phyloP scores from a whole-genome alignment of 2,888 invertebrate species.

The Xylota segnis region DNA sequence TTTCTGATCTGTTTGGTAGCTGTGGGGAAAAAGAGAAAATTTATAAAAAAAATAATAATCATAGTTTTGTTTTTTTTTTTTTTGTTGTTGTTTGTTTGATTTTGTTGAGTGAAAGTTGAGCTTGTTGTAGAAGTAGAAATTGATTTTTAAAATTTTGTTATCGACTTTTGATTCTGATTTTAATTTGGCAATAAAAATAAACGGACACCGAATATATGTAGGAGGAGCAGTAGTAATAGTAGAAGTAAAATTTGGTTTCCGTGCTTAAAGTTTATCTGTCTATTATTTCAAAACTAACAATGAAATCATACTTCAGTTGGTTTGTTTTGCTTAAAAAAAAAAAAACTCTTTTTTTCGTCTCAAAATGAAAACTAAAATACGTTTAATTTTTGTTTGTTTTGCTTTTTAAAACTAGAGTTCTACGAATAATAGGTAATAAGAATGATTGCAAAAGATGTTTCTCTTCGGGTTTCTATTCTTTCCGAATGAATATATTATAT shows the following conservation, averaged over 20 bases:
- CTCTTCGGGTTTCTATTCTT: conserved; percentile 57
- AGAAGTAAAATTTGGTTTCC: conserved; percentile 40
- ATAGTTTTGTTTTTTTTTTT: conserved; percentile 57
- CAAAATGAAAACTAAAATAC: conserved; percentile 20
- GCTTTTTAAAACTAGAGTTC: conserved; percentile 68
- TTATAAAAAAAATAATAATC: conserved; percentile 74
- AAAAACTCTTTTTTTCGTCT: conserved; percentile 1
- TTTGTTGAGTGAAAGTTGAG: conserved; percentile 63
- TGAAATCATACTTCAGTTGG: conserved; percentile 41
- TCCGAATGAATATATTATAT: conserved; percentile 58
- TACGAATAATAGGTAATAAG: conserved; percentile 74
- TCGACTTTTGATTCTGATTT: conserved; percentile 2
- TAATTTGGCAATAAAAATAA: conserved; percentile 16
- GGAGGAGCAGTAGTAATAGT: conserved; percentile 16
- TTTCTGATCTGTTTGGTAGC: conserved; percentile 77
- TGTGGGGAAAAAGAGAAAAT: conserved; percentile 75
- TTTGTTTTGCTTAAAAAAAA: conserved; percentile 36
- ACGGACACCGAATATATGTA: conserved; percentile 19
- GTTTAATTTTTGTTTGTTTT: conserved; percentile 43
- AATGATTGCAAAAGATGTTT: conserved; percentile 69
- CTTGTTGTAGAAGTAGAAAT: conserved; percentile 55
- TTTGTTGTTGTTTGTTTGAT: conserved; percentile 6
- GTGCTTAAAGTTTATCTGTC: conserved; percentile 43
- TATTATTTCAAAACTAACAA: conserved; percentile 51
- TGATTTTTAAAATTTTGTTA: conserved; percentile 16